A percentile compares a stretch with the other conserved stretches of the same genome.
Conservation (phyloP, 2,113 vertebrate genomes). For the Sciurus niger region DNA sequence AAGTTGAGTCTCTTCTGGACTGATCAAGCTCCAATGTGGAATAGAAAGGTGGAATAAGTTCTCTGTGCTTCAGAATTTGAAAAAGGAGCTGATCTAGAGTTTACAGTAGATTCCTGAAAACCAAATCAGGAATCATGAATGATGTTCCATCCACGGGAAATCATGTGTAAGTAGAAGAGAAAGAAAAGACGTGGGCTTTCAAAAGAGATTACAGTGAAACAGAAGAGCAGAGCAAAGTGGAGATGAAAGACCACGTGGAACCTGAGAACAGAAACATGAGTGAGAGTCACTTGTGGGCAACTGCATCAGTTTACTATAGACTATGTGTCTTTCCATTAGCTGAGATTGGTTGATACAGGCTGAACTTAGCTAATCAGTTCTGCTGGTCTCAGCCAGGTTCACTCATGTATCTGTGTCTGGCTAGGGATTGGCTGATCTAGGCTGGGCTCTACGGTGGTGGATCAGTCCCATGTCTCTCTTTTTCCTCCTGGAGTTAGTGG, state of each 20-base stretch:
- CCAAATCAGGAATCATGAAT: not conserved
- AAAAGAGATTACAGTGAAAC: not conserved
- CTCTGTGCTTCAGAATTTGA: not conserved
- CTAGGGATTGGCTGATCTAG: not conserved
- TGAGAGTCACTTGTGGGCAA: not conserved
- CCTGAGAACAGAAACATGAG: not conserved
- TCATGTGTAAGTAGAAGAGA: not conserved
- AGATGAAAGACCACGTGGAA: not conserved
- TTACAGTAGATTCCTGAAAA: conserved; percentile 1
- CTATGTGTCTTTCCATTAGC: not conserved
- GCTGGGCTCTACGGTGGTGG: not conserved
- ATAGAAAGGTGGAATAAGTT: not conserved
- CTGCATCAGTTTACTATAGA: not conserved
- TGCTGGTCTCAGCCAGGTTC: not conserved
- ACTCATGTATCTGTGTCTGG: not conserved
- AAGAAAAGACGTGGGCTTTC: not conserved
- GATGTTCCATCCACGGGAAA: not conserved
- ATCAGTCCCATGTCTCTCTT: not conserved
- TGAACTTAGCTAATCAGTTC: not conserved
- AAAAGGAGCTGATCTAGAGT: not conserved
- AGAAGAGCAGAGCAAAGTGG: not conserved
- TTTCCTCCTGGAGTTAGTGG: not conserved
- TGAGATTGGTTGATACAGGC: not conserved
- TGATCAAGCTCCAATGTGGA: not conserved
- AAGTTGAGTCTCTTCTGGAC: not conserved